A percentile compares a stretch with the other conserved stretches of the same genome.
phyloP scores from a whole-genome alignment of 2,888 invertebrate genomes.

The Lottia scabra region DNA sequence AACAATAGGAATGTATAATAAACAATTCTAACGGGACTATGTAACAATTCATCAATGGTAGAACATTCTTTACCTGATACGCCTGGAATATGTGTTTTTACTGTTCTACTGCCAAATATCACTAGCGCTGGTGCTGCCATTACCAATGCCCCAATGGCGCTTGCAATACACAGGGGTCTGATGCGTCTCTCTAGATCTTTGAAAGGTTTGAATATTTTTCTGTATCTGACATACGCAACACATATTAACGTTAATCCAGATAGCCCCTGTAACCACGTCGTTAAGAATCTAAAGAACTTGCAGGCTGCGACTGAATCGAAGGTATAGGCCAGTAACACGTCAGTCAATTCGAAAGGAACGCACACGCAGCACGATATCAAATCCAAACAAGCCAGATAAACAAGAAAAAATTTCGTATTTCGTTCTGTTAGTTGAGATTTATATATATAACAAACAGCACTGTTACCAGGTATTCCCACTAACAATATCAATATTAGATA shows the following conservation, averaged over 20 bases:
- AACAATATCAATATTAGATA: conserved; percentile 41
- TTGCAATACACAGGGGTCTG: conserved; percentile 39
- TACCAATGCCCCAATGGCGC: conserved; percentile 36
- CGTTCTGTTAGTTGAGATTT: conserved; percentile 46
- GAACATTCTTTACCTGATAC: conserved; percentile 48
- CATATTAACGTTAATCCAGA: conserved; percentile 51
- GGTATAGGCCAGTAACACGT: conserved; percentile 45
- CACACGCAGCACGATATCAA: conserved; percentile 48
- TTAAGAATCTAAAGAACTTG: conserved; percentile 48
- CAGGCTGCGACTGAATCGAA: conserved; percentile 46
- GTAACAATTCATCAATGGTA: conserved; percentile 37
- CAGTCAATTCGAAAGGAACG: conserved; percentile 47
- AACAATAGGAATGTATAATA: conserved; percentile 44
- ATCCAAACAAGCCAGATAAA: conserved; percentile 52
- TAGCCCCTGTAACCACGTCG: conserved; percentile 46
- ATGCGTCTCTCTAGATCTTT: conserved; percentile 38
- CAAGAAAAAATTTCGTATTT: conserved; percentile 53
- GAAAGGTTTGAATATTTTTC: conserved; percentile 50
- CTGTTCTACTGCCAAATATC: conserved; percentile 45
- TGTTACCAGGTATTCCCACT: conserved; percentile 46
- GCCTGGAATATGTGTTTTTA: conserved; percentile 28
- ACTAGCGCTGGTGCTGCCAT: conserved; percentile 48
- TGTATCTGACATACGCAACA: conserved; percentile 54
- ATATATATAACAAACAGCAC: conserved; percentile 52
- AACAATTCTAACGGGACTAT: conserved; percentile 38